Percentiles rank a stretch among this genome's conserved stretches.
Evolutionary conservation across 2,113 vertebrate genomes (phyloP).

Genomic region (Neolamprologus variostigma): DNA sequence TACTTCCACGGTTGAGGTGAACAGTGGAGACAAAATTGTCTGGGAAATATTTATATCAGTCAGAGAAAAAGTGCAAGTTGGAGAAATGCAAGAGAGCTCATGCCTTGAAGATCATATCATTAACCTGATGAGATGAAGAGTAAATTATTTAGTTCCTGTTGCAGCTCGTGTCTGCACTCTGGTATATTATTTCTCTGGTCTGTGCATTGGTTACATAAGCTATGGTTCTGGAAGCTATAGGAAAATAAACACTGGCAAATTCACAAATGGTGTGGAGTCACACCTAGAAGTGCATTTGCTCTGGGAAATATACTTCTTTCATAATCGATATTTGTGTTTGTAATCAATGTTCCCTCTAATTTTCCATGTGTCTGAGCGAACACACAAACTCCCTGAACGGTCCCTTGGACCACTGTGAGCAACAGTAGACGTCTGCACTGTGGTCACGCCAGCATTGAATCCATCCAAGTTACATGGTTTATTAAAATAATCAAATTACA

Average conservation of each 20-base stretch:
- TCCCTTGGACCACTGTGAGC: not conserved
- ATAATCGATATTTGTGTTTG: not conserved
- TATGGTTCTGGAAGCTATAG: not conserved
- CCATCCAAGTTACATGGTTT: not conserved
- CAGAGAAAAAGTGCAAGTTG: not conserved
- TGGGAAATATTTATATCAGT: constrained; percentile 32
- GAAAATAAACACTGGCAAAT: not conserved
- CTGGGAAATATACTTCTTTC: not conserved
- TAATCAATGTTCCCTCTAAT: not conserved
- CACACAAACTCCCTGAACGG: not conserved
- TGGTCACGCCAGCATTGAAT: not conserved
- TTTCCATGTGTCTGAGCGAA: not conserved
- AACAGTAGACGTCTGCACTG: not conserved
- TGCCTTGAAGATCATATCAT: not conserved
- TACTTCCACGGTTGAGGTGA: constrained; percentile 56
- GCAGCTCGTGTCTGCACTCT: not conserved
- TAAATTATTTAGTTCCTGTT: constrained; percentile 21
- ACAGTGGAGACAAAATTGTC: constrained; percentile 23
- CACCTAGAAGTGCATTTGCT: not conserved
- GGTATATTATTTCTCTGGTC: not conserved
- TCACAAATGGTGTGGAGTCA: not conserved
- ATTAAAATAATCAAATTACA: not conserved
- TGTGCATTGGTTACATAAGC: not conserved
- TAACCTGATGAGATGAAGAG: not conserved
- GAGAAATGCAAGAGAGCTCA: not conserved